phyloP scores from a whole-genome alignment of 2,888 invertebrate species.

The Agrotis segetum region DNA sequence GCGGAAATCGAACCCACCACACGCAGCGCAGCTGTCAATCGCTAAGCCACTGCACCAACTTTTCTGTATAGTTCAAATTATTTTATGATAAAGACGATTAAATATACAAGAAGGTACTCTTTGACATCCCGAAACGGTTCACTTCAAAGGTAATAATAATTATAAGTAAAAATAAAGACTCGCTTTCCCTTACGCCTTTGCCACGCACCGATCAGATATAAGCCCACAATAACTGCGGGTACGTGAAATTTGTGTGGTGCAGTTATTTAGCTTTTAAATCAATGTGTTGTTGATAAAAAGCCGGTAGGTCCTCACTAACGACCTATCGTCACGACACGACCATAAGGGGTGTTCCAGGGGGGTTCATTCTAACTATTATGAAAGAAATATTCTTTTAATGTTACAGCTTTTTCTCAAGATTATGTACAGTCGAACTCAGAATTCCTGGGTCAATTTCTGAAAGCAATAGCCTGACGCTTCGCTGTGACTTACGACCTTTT shows the following conservation, averaged over 20 bases:
- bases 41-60: no score
- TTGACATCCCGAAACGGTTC: no score
- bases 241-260: constrained; percentile 71
- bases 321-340: constrained; percentile 67
- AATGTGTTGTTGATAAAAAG: constrained; percentile 80
- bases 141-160: no score
- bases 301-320: constrained; percentile 67
- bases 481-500: no score
- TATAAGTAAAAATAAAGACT: not conserved
- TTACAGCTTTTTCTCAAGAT: constrained; percentile 44
- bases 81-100: no score
- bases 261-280: constrained; percentile 77
- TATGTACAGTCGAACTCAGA: no score
- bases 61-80: no score
- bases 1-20: no score
- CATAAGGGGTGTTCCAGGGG: constrained; percentile 29
- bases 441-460: no score
- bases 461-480: no score
- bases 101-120: no score
- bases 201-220: constrained; percentile 50
- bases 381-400: constrained; percentile 49
- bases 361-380: constrained; percentile 21
- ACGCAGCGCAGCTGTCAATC: no score
- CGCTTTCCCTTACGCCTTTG: constrained; percentile 39
- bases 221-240: constrained; percentile 57